Evolutionary conservation across 1,140 invertebrate species (phyloP).

Genomic region (Oedothorax gibbosus): DNA sequence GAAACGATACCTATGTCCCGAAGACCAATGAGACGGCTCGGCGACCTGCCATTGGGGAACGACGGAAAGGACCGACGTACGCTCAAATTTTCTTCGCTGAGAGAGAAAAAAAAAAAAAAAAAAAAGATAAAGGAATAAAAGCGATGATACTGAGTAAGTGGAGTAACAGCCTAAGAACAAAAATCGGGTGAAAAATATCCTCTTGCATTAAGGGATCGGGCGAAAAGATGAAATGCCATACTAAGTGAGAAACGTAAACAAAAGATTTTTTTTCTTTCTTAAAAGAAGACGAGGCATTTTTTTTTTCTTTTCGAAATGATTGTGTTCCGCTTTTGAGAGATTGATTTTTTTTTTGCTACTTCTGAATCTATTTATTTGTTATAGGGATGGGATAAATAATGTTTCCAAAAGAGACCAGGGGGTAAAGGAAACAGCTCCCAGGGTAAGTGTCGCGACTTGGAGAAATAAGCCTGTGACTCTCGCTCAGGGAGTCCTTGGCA

Average conservation of each 20-base stretch:
- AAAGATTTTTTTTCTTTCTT: slow-evolving; percentile 45
- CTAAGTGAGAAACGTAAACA: slow-evolving; percentile 58
- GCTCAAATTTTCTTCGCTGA: slow-evolving; percentile 20
- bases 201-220: slow-evolving; percentile 37
- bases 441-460: neutral
- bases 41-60: slow-evolving; percentile 32
- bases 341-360: slow-evolving; percentile 36
- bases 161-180: slow-evolving; percentile 51
- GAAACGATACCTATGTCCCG: slow-evolving; percentile 57
- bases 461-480: neutral
- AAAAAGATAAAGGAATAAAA: slow-evolving; percentile 16
- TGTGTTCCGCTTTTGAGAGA: slow-evolving; percentile 21
- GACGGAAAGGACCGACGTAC: slow-evolving; percentile 27
- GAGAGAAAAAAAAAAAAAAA: slow-evolving; percentile 14
- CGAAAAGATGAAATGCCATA: slow-evolving; percentile 55
- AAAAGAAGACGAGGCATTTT: slow-evolving; percentile 6
- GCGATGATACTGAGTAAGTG: slow-evolving; percentile 43
- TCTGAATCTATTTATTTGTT: slow-evolving; percentile 39
- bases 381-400: slow-evolving; percentile 9
- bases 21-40: slow-evolving; percentile 53
- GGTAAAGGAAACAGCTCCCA: neutral
- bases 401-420: neutral
- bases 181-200: slow-evolving; percentile 58
- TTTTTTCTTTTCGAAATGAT: neutral
- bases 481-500: neutral